phyloP scores from a whole-genome alignment of 2,888 invertebrate genomes.

The Callyntrura guangdongensis region DNA sequence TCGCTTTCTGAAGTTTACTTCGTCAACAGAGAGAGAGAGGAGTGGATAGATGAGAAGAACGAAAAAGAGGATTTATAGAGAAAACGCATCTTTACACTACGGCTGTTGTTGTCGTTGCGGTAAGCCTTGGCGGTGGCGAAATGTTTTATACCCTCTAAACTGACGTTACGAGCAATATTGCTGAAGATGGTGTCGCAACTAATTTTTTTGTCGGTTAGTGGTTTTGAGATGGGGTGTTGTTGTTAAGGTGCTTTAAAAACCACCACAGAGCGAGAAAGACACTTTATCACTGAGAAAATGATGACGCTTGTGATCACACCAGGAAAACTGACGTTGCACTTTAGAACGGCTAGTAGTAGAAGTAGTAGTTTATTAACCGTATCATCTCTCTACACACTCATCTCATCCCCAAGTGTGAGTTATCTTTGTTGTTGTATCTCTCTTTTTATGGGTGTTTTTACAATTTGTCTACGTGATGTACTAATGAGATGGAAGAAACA shows the following conservation, averaged over 20 bases:
- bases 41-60: slow-evolving; percentile 12
- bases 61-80: slow-evolving; percentile 44
- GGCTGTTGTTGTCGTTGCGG: slow-evolving; percentile 12
- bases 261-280: neutral
- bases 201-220: slow-evolving; percentile 31
- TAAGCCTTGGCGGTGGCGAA: slow-evolving; percentile 2
- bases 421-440: slow-evolving; percentile 20
- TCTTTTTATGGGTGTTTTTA: slow-evolving; percentile 3
- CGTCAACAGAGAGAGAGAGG: too few species aligned
- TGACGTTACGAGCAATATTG: slow-evolving; percentile 43
- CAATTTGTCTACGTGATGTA: neutral
- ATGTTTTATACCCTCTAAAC: slow-evolving; percentile 42
- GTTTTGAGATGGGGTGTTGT: neutral
- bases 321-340: slow-evolving; percentile 23
- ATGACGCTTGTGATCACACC: slow-evolving; percentile 8
- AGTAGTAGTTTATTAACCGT: slow-evolving; percentile 50
- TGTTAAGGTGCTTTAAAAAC: slow-evolving; percentile 29
- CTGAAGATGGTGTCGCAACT: slow-evolving; percentile 43
- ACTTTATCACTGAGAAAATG: slow-evolving; percentile 40
- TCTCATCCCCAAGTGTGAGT: neutral
- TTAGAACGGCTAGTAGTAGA: slow-evolving; percentile 44
- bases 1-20: slow-evolving; percentile 11
- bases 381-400: slow-evolving; percentile 33
- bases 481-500: slow-evolving; percentile 35
- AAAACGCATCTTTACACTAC: slow-evolving; percentile 35